These are phyloP conservation scores for Phaonia tiefii DNA, from an alignment of 2,888 invertebrate genomes.

Conservation along the genomic window DNA sequence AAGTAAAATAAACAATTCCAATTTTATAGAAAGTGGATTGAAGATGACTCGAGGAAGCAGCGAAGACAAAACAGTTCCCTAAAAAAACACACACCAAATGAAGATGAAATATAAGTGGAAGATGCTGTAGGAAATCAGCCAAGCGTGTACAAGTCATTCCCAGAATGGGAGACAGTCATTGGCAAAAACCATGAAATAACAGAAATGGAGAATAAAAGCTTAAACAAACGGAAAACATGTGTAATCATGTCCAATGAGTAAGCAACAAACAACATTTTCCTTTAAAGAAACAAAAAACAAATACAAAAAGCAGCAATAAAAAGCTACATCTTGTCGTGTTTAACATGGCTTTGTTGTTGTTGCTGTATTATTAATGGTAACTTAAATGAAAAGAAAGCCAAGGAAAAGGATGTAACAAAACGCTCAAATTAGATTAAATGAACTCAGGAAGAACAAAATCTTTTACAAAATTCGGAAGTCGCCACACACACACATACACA, in stretches of 20 bases:
- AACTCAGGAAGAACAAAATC: slow-evolving; percentile 20
- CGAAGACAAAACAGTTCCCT: slow-evolving; percentile 30
- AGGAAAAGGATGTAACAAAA: slow-evolving; percentile 17
- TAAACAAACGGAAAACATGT: slow-evolving; percentile 63
- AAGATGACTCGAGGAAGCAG: slow-evolving; percentile 3
- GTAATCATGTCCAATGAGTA: slow-evolving; percentile 67
- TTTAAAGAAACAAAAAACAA: too few relatives aligned
- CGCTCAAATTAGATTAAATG: slow-evolving; percentile 56
- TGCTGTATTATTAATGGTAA: slow-evolving; percentile 43
- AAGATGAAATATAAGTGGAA: slow-evolving; percentile 23
- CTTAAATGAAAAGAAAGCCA: slow-evolving; percentile 2
- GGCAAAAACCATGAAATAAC: slow-evolving; percentile 19
- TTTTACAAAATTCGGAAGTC: slow-evolving; percentile 39
- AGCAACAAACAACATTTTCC: slow-evolving; percentile 45
- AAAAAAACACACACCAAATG: slow-evolving; percentile 22
- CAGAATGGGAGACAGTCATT: slow-evolving; percentile 51
- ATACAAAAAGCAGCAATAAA: not conserved
- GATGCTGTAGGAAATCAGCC: slow-evolving; percentile 37
- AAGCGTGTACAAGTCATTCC: slow-evolving; percentile 63
- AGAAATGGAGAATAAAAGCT: slow-evolving; percentile 48
- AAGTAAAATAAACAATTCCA: slow-evolving; percentile 15
- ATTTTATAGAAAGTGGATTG: slow-evolving; percentile 45
- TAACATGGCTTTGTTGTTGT: slow-evolving; percentile 12
- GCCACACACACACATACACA: not conserved
- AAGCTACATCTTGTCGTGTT: slow-evolving; percentile 11